Evolutionary conservation across 2,113 vertebrate species (phyloP).

Genomic region (Percina caprodes): DNA sequence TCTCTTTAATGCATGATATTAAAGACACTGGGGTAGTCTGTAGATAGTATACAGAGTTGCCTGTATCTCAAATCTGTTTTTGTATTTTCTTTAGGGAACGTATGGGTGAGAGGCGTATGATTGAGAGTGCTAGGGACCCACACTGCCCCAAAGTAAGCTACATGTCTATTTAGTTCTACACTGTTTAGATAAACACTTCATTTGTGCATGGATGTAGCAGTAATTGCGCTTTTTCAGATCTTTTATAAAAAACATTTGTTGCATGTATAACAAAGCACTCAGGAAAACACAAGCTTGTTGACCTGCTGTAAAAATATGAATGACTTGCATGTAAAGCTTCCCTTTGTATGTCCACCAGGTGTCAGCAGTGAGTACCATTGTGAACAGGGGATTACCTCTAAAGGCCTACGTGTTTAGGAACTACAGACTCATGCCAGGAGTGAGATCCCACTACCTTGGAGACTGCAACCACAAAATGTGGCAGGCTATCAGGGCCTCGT

Average conservation of each 20-base stretch:
- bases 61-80: neutral
- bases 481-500: slow-evolving; percentile 96
- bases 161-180: neutral
- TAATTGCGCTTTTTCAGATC: neutral
- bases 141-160: slow-evolving; percentile 91
- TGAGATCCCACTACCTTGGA: slow-evolving; percentile 94
- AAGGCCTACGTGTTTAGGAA: slow-evolving; percentile 97
- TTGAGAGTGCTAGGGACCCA: slow-evolving; percentile 92
- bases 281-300: neutral
- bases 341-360: slow-evolving; percentile 83
- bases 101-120: slow-evolving; percentile 93
- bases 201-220: neutral
- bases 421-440: slow-evolving; percentile 93
- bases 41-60: neutral
- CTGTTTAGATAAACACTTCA: neutral
- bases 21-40: neutral
- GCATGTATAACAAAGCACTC: neutral
- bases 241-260: neutral
- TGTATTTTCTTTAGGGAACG: slow-evolving; percentile 86
- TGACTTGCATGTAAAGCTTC: neutral
- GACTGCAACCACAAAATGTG: slow-evolving; percentile 95
- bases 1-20: neutral
- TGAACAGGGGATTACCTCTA: slow-evolving; percentile 92
- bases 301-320: neutral
- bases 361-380: slow-evolving; percentile 94